Percentiles rank a stretch among this genome's conserved stretches.
These are phyloP conservation scores for Argynnis bischoffii DNA, from an alignment of 2,888 invertebrate species.

Conservation along the genomic window DNA sequence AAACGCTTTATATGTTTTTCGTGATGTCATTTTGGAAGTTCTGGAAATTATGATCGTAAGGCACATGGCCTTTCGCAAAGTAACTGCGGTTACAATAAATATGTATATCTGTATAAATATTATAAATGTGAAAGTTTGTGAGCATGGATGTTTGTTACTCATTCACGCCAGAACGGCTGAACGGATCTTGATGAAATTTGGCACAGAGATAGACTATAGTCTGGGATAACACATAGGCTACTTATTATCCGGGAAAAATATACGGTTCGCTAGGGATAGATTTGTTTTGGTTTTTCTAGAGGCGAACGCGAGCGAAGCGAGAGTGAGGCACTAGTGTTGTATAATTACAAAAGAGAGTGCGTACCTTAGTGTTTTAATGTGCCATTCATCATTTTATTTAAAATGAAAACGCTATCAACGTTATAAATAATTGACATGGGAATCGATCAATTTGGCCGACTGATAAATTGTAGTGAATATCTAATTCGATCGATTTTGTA, in stretches of 20 bases:
- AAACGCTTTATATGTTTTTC: conserved; percentile 6
- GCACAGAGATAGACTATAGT: too few species aligned
- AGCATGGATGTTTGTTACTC: too few species aligned
- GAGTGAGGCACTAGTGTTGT: too few species aligned
- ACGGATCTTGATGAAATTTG: too few species aligned
- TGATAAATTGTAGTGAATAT: conserved; percentile 18
- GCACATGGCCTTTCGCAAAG: conserved; percentile 10
- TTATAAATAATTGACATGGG: conserved; percentile 22
- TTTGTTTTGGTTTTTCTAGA: too few species aligned
- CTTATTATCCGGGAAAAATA: too few species aligned
- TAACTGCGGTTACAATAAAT: conserved; percentile 14
- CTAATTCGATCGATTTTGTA: conserved; percentile 11
- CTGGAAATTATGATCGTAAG: conserved; percentile 10
- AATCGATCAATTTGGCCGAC: conserved; percentile 17
- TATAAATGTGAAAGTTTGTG: too few species aligned
- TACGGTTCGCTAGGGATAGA: too few species aligned
- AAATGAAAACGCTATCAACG: conserved; percentile 19
- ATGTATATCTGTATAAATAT: too few species aligned
- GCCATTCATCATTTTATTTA: conserved; percentile 6
- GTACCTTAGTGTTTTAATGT: not conserved
- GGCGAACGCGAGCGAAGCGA: too few species aligned
- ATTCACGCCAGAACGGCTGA: too few species aligned
- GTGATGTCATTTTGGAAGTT: conserved; percentile 13
- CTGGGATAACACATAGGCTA: too few species aligned
- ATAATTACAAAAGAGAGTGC: conserved; percentile 11